Percentiles rank a stretch among this genome's conserved stretches.
Conservation (phyloP, 2,113 vertebrate species). For the Trematocara unimaculatum region DNA sequence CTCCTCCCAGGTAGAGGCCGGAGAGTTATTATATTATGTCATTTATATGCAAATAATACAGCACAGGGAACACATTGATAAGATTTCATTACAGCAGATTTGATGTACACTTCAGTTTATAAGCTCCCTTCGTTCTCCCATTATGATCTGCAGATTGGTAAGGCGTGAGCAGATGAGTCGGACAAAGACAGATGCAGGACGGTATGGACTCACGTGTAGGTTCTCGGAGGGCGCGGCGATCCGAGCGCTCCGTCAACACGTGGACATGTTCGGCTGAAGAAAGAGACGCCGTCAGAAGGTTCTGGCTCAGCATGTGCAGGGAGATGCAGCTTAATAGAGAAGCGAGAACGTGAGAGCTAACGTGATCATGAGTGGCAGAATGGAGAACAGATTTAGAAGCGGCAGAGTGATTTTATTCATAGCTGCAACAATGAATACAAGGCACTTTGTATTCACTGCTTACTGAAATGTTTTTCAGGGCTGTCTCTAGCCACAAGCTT, state of each 20-base stretch:
- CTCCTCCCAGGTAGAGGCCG: slow-evolving; percentile 66
- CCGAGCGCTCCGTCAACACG: background rate
- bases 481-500: background rate
- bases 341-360: background rate
- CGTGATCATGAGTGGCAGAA: background rate
- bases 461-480: background rate
- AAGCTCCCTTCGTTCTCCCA: slow-evolving; percentile 70
- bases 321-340: background rate
- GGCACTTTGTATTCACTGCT: background rate
- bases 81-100: slow-evolving; percentile 73
- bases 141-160: slow-evolving; percentile 69
- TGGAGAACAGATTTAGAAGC: background rate
- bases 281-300: background rate
- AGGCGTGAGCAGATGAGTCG: slow-evolving; percentile 15
- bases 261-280: background rate
- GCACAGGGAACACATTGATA: slow-evolving; percentile 63
- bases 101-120: slow-evolving; percentile 74
- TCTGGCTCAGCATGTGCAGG: background rate
- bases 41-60: slow-evolving; percentile 82
- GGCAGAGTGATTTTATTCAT: background rate
- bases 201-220: background rate
- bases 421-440: background rate
- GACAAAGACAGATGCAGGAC: background rate
- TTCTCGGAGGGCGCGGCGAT: background rate
- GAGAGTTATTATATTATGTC: slow-evolving; percentile 74